Base-by-base conservation (phyloP, 1,140 invertebrate species). In the Xylocopa sonorina region DNA sequence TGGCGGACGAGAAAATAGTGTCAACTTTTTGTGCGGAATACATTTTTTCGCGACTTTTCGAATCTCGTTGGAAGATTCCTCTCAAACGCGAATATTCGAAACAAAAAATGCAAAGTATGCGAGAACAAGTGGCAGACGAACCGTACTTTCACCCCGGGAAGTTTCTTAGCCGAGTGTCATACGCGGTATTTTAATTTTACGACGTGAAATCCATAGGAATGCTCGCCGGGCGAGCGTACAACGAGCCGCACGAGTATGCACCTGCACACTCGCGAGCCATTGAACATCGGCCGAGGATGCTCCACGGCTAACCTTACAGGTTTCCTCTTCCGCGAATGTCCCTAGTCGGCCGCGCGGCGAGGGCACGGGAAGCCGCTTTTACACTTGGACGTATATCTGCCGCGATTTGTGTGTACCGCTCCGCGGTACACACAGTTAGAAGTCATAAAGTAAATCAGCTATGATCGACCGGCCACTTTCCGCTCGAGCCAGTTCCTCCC, bases 391-490 rank as follows among this genome's bases (percentile, higher is more conserved):
- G 46, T 80, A 80, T 72, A 85, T 82, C 83, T 51, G 51, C 76
- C 58, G 62, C 62, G 80, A 80, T 85, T 83, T 41, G 69, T 79
- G 53, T 82, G 84, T 69, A 66, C 72, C 62, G 80, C 69, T 74
- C n/a, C n/a, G 68, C 64, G 64, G 46, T 85, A 66, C 80, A 73
- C 80, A 68, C 18, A 41, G 64, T 29, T 51, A 66, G 34, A 51
- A 79, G 71, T 82, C 76, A 57, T 86, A 83, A 87, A 86, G 81
- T 87, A 86, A 87, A 87, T 87, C 84, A 73, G 71, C 50, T 78
- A 76, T 75, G 81, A 86, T 81, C 77, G 81, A 73, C 32, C 41
- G 74, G 77, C 73, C 53, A 29, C 43, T 69, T 18, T 48, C 34
- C 34, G 24, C 34, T 24, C 82, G 72, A 75, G 83, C 78, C 58